phyloP scores from a whole-genome alignment of 2,888 invertebrate genomes.

The Pristionchus arcanus region DNA sequence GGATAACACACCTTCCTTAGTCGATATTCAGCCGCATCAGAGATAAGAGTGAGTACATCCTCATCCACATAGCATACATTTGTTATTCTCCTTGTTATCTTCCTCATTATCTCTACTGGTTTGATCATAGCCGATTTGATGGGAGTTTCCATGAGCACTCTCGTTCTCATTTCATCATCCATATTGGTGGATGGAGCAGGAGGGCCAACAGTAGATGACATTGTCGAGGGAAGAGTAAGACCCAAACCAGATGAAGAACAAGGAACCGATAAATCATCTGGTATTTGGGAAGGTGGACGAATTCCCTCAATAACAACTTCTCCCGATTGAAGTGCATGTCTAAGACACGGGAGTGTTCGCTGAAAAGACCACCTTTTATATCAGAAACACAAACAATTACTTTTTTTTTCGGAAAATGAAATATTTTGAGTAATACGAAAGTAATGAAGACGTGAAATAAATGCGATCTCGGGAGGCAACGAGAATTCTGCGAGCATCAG shows the following conservation, averaged over 20 bases:
- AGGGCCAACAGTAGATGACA: neutral
- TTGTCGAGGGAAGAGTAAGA: neutral
- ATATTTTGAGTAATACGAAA: too few relatives aligned
- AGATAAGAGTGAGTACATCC: slow-evolving; percentile 88
- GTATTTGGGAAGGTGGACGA: slow-evolving; percentile 75
- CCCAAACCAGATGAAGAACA: neutral
- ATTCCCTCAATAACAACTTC: slow-evolving; percentile 93
- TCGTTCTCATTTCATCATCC: slow-evolving; percentile 24
- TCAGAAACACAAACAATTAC: too few relatives aligned
- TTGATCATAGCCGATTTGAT: slow-evolving; percentile 58
- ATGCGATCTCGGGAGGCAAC: too few relatives aligned
- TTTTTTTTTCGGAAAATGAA: too few relatives aligned
- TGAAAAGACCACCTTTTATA: neutral
- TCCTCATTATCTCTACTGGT: slow-evolving; percentile 65
- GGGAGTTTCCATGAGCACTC: slow-evolving; percentile 45
- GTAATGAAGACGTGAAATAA: too few relatives aligned
- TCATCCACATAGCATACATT: slow-evolving; percentile 69
- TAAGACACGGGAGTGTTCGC: slow-evolving; percentile 55
- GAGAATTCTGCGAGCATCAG: too few relatives aligned
- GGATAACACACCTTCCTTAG: slow-evolving; percentile 87
- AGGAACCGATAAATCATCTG: neutral
- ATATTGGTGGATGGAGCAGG: neutral
- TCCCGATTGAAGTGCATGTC: slow-evolving; percentile 78
- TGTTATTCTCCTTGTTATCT: slow-evolving; percentile 65
- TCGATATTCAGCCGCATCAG: slow-evolving; percentile 94